phyloP scores from a whole-genome alignment of 2,888 invertebrate genomes.

The Euproctis similis region DNA sequence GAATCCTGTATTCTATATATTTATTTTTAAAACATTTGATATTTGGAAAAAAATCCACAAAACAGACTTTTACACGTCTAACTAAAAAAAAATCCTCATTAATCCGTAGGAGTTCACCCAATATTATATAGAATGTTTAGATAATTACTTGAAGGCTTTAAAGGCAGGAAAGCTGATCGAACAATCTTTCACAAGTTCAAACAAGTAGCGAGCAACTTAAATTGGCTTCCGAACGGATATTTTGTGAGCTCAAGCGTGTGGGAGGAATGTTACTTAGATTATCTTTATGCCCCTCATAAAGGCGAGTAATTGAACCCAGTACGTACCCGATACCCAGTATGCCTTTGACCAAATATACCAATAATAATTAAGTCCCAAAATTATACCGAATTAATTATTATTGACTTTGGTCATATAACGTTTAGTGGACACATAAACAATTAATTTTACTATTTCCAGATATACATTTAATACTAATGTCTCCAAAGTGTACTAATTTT shows the following conservation, averaged over 20 bases:
- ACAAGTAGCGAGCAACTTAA: slow-evolving; percentile 42
- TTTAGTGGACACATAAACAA: too few species aligned
- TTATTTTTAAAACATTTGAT: too few species aligned
- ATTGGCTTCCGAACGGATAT: slow-evolving; percentile 41
- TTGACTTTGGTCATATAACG: too few species aligned
- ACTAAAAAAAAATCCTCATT: slow-evolving; percentile 20
- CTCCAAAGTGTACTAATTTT: too few species aligned
- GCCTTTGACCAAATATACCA: too few species aligned
- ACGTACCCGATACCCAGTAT: too few species aligned
- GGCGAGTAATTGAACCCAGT: slow-evolving; percentile 24
- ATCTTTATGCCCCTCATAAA: slow-evolving; percentile 31
- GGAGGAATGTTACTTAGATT: slow-evolving; percentile 25
- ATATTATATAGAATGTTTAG: slow-evolving; percentile 27
- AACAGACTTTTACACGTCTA: slow-evolving; percentile 17
- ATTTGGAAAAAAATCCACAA: too few species aligned
- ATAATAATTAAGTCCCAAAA: too few species aligned
- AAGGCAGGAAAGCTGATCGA: slow-evolving; percentile 32
- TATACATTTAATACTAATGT: too few species aligned
- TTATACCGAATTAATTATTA: too few species aligned
- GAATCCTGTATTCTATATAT: too few species aligned
- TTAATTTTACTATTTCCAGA: too few species aligned
- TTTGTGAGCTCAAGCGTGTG: slow-evolving; percentile 31
- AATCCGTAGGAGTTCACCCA: slow-evolving; percentile 22
- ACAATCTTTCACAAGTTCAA: slow-evolving; percentile 34
- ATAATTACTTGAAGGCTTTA: slow-evolving; percentile 39